Evolutionary conservation across 2,113 vertebrate species (phyloP).

Genomic region (Monarcha castaneiventris): DNA sequence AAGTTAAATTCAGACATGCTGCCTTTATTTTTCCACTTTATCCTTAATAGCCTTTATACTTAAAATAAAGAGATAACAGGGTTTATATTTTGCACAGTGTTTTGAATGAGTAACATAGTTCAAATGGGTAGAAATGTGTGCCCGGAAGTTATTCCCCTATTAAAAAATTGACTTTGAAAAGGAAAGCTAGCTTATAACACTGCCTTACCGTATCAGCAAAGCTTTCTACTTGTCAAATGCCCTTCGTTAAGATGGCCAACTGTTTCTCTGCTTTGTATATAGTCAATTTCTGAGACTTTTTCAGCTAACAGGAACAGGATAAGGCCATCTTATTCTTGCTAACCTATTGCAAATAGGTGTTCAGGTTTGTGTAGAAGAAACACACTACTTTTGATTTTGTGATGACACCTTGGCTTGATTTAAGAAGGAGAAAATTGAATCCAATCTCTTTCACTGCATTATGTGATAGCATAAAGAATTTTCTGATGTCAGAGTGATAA

Average conservation of each 20-base stretch:
- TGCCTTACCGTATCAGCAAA: neutral
- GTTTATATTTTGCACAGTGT: neutral
- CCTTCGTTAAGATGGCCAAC: neutral
- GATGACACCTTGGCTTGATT: neutral
- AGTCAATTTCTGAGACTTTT: neutral
- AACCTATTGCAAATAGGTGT: neutral
- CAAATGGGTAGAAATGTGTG: neutral
- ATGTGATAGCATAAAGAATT: neutral
- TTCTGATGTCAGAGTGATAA: neutral
- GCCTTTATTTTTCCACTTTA: neutral
- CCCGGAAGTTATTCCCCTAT: neutral
- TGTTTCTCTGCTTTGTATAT: neutral
- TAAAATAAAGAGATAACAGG: neutral
- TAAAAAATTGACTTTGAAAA: neutral
- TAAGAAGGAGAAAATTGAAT: neutral
- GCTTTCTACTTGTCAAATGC: neutral
- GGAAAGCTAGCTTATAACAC: neutral
- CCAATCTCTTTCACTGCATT: neutral
- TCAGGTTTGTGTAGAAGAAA: neutral
- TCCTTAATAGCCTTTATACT: neutral
- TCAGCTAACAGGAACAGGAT: neutral
- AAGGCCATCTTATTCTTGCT: neutral
- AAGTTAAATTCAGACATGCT: constrained; percentile 27
- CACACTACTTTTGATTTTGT: neutral
- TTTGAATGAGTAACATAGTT: neutral